Evolutionary conservation across 2,888 invertebrate genomes (phyloP).

Genomic region (Euplagia quadripunctaria): DNA sequence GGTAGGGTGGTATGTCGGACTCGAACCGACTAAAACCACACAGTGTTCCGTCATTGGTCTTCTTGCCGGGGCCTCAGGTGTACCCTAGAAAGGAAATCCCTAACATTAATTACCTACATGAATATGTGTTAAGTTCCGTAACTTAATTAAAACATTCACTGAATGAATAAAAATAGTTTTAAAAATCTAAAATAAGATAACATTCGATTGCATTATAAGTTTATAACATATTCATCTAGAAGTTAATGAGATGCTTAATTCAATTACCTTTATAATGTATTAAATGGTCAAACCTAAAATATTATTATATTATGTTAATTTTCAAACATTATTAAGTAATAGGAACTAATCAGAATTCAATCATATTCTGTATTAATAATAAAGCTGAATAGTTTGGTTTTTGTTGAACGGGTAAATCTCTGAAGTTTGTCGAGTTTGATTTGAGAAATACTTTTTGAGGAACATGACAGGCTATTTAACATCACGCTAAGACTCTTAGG

Average conservation of each 20-base stretch:
- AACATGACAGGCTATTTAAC: neutral
- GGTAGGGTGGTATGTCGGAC: too few species aligned
- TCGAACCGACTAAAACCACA: too few species aligned
- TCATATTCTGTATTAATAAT: neutral
- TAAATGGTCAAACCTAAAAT: constrained; percentile 24
- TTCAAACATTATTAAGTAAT: neutral
- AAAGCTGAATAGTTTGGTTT: neutral
- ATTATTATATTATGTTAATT: constrained; percentile 23
- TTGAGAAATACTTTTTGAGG: neutral
- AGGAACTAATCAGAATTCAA: neutral
- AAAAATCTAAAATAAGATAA: neutral
- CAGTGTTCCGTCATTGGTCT: too few species aligned
- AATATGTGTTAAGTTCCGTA: too few species aligned
- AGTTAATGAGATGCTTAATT: constrained; percentile 28
- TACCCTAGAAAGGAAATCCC: too few species aligned
- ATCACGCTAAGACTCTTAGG: neutral
- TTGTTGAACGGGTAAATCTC: neutral
- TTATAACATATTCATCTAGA: neutral
- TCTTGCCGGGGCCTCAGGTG: too few species aligned
- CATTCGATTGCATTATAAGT: neutral
- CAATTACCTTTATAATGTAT: constrained; percentile 29
- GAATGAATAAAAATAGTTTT: neutral
- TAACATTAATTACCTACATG: too few species aligned
- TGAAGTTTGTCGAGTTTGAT: neutral
- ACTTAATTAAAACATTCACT: neutral